Conservation (phyloP, 2,113 vertebrate species). For the Crotalus tigris region DNA sequence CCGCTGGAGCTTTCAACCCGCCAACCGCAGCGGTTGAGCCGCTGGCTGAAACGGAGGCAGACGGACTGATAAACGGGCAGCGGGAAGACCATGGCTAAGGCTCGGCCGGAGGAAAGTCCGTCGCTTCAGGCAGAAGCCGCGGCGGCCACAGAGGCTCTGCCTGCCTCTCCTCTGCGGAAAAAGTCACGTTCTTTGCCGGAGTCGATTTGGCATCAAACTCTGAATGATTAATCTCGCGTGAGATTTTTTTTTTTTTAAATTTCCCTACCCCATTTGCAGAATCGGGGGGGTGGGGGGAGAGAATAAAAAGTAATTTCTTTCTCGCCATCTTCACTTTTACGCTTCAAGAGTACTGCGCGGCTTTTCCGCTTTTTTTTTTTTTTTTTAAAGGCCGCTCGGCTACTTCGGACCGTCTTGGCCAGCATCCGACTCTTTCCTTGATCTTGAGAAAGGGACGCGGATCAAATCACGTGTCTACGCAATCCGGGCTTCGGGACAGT, state of each 20-base stretch:
- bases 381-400: background rate
- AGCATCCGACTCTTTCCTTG: background rate
- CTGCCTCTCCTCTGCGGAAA: background rate
- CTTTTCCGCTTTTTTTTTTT: background rate
- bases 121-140: background rate
- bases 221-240: background rate
- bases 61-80: background rate
- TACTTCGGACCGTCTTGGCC: background rate
- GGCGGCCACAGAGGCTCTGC: background rate
- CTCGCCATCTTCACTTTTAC: background rate
- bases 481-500: background rate
- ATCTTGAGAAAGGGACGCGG: background rate
- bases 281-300: too few species aligned
- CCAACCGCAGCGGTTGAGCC: background rate
- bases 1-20: background rate
- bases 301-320: background rate
- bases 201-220: background rate
- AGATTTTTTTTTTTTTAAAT: too few species aligned
- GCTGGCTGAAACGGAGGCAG: background rate
- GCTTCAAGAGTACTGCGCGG: too few species aligned
- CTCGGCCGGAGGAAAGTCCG: background rate
- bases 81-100: background rate
- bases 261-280: fast-evolving
- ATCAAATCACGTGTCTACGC: background rate
- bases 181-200: background rate